These are phyloP conservation scores for Pleuronectes platessa DNA, from an alignment of 2,113 vertebrate species.

Conservation along the genomic window DNA sequence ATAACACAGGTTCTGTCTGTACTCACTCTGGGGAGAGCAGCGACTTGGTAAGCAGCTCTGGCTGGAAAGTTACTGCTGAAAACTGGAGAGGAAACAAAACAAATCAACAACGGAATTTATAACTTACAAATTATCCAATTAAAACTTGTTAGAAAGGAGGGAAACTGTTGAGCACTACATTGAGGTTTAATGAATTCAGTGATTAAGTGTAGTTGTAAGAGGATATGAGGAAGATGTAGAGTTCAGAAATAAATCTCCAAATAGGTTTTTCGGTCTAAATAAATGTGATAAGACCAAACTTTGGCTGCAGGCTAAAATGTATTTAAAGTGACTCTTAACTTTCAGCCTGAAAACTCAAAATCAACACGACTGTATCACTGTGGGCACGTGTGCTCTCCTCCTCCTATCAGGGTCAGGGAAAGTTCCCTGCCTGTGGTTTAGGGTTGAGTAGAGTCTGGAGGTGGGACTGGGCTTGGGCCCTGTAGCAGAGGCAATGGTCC, in stretches of 20 bases:
- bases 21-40: constrained; percentile 84
- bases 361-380: not conserved
- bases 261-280: not conserved
- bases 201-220: too few species aligned
- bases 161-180: too few species aligned
- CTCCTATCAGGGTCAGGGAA: constrained; percentile 55
- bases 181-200: too few species aligned
- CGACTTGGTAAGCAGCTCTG: constrained; percentile 85
- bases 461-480: constrained; percentile 6
- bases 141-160: too few species aligned
- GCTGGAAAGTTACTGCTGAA: constrained; percentile 84
- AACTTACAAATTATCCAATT: too few species aligned
- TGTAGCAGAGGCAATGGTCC: constrained; percentile 3
- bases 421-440: constrained; percentile 55
- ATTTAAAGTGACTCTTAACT: not conserved
- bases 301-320: not conserved
- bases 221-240: too few species aligned
- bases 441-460: constrained; percentile 8
- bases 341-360: not conserved
- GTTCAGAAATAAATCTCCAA: not conserved
- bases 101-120: not conserved
- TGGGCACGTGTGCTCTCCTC: not conserved
- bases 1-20: not conserved
- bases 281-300: not conserved
- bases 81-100: constrained; percentile 63